Evolutionary conservation across 2,888 invertebrate genomes (phyloP).

Genomic region (Dryomyza anilis): DNA sequence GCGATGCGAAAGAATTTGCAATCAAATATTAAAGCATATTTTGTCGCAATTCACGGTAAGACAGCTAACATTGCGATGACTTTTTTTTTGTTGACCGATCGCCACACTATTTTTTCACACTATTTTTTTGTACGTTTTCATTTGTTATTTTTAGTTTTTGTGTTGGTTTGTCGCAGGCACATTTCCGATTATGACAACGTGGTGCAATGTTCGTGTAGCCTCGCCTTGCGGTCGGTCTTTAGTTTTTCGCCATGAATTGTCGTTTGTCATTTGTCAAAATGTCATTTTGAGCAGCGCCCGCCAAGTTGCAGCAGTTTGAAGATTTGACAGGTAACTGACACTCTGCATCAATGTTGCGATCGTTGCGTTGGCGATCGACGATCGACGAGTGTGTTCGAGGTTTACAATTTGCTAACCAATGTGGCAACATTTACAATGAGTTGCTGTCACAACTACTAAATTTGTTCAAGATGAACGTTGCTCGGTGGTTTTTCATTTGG

Average conservation of each 20-base stretch:
- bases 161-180: no score
- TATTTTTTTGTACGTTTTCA: neutral
- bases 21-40: neutral
- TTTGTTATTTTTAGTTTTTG: neutral
- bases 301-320: no score
- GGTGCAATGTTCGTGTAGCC: no score
- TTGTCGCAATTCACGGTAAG: neutral
- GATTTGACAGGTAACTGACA: neutral
- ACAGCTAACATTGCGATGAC: neutral
- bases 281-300: no score
- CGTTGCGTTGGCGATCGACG: neutral
- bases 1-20: conserved; percentile 13
- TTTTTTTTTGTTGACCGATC: neutral
- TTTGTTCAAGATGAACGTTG: no score
- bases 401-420: neutral
- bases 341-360: neutral
- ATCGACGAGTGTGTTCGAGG: neutral
- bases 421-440: no score
- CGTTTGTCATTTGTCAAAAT: no score
- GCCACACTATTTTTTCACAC: neutral
- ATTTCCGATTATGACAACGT: no score
- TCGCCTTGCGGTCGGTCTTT: no score
- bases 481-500: no score
- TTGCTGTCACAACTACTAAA: no score
- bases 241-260: no score